phyloP scores from a whole-genome alignment of 2,797 vertebrate species.

The Chromobotia macracanthus region DNA sequence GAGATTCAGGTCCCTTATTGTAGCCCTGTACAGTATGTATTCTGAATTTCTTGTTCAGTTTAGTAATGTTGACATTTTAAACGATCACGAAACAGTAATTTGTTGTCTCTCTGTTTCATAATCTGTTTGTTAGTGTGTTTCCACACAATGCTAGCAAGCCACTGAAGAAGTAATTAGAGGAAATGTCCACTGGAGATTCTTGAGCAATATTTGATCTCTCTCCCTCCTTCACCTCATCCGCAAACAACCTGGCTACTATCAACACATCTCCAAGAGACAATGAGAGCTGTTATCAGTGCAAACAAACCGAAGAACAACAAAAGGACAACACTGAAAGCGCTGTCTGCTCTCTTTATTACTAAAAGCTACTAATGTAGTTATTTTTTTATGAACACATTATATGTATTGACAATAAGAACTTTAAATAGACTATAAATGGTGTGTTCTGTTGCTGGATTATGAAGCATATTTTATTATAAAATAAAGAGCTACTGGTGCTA shows the following conservation, averaged over 20 bases:
- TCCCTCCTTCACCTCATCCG: slow-evolving; percentile 28
- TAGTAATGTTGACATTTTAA: slow-evolving; percentile 49
- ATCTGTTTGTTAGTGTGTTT: slow-evolving; percentile 46
- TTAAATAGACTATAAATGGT: background rate
- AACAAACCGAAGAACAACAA: slow-evolving; percentile 6
- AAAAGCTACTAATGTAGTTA: background rate
- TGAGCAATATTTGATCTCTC: slow-evolving; percentile 48
- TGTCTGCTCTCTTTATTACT: background rate
- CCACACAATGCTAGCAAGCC: slow-evolving; percentile 52
- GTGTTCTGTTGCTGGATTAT: background rate
- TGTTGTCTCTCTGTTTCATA: slow-evolving; percentile 38
- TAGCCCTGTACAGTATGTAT: background rate
- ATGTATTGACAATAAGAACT: slow-evolving; percentile 4
- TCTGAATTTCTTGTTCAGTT: slow-evolving; percentile 17
- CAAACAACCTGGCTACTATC: slow-evolving; percentile 33
- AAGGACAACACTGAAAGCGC: slow-evolving; percentile 6
- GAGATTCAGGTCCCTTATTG: background rate
- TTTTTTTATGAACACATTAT: background rate
- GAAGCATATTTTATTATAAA: background rate
- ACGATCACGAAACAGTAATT: slow-evolving; percentile 45
- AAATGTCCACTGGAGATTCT: slow-evolving; percentile 62
- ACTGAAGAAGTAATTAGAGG: slow-evolving; percentile 64
- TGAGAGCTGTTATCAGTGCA: slow-evolving; percentile 25
- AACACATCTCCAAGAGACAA: slow-evolving; percentile 11
- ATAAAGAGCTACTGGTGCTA: too few relatives aligned